phyloP scores from a whole-genome alignment of 2,888 invertebrate genomes.

The Oscheius myriophilus region DNA sequence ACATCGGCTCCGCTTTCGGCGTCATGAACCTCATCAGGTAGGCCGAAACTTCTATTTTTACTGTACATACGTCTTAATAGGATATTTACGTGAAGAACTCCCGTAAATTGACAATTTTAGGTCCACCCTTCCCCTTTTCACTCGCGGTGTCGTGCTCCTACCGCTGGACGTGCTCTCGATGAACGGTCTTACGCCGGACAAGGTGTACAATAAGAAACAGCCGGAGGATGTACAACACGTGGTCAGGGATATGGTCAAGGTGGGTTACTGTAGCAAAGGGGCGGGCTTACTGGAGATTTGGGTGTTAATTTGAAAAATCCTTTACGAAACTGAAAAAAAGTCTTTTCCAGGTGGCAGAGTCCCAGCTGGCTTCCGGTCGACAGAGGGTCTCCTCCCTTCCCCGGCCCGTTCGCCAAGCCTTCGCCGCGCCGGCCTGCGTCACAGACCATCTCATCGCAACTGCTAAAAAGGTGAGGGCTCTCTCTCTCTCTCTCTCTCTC shows the following conservation, averaged over 20 bases:
- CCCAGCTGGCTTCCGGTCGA: slow-evolving; percentile 41
- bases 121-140: slow-evolving; percentile 78
- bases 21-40: slow-evolving; percentile 48
- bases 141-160: slow-evolving; percentile 64
- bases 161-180: slow-evolving; percentile 60
- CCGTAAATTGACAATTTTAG: too few relatives aligned
- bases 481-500: neutral
- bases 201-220: slow-evolving; percentile 58
- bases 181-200: slow-evolving; percentile 58
- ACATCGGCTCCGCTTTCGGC: slow-evolving; percentile 45
- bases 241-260: slow-evolving; percentile 53
- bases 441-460: slow-evolving; percentile 56
- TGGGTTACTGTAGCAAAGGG: slow-evolving; percentile 7
- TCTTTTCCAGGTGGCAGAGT: slow-evolving; percentile 36
- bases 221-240: slow-evolving; percentile 50
- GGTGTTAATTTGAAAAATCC: neutral
- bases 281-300: neutral
- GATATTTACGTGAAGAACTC: too few relatives aligned
- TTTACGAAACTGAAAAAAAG: too few relatives aligned
- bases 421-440: slow-evolving; percentile 51
- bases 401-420: slow-evolving; percentile 44
- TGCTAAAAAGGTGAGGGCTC: slow-evolving; percentile 41
- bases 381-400: slow-evolving; percentile 31
- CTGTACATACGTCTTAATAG: neutral
- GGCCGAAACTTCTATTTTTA: neutral